Evolutionary conservation across 2,797 vertebrate species (phyloP), one percentile per base, ranked within the genome.

Genomic region (Gymnodraco acuticeps): DNA sequence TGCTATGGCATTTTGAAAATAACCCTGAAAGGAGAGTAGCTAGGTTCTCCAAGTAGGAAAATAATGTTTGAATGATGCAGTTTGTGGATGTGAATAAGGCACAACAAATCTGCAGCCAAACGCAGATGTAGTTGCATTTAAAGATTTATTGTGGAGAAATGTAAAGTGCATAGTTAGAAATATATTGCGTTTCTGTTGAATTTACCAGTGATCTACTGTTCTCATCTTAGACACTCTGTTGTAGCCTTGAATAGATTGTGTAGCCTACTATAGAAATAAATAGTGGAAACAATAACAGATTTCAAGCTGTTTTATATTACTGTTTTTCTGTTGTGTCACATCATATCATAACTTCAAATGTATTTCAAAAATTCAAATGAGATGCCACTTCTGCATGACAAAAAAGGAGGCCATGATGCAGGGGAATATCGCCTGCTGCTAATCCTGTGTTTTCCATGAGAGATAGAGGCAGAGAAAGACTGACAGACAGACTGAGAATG

Each of bases 1-100:
- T 77, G 53, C 84, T 74, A 79, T 59, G 82, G 69, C 78, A 70
- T 83, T 89, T 89, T 86, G 73, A 84, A 83, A 89, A 72, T 54
- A 43, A 61, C 81, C 80, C 72, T 78, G 50, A 82, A 78, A 73
- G 53, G 45, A 69, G 58, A 73, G 48, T 33, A 51, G 61, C 74
- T 74, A 59, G 64, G 75, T 80, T 79, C 70, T 81, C 51, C 59
- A 45, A 47, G 56, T 43, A 77, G 56, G 23, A 73, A 77, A 81
- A 82, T 69, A 83, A 73, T 46, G 47, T 69, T 68, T 73, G 84
- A 84, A 74, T 63, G 56, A 85, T 78, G 71, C 75, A 42, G 75
- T 84, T 81, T 84, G 72, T 64, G 45, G 79, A 84, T 16, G 11
- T 63, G 69, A 70, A 78, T 80, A 70, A 80, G 74, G 80, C 76